These are phyloP conservation scores for Casuarius casuarius DNA, from an alignment of 2,113 vertebrate genomes.

Conservation along the genomic window DNA sequence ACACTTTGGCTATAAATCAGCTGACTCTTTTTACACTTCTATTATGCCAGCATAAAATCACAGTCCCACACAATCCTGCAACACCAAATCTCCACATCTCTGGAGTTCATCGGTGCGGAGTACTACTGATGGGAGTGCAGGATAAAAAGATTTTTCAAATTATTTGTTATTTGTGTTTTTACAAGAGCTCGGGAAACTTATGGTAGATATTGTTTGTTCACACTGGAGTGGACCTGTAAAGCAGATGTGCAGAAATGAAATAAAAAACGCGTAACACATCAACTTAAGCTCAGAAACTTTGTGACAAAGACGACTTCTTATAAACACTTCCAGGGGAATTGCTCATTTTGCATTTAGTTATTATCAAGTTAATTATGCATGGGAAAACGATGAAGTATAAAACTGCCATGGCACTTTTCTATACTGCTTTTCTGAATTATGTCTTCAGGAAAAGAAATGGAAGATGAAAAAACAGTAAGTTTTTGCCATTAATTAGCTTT, in stretches of 20 bases:
- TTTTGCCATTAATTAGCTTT: conserved; percentile 22
- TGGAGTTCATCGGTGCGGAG: background rate
- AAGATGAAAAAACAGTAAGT: background rate
- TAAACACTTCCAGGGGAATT: background rate
- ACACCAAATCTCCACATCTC: background rate
- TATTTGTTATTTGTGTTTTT: background rate
- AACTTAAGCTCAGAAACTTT: conserved; percentile 1
- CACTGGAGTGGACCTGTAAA: background rate
- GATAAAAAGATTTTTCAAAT: background rate
- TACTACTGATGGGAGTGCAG: background rate
- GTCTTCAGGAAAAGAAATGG: conserved; percentile 1
- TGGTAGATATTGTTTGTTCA: background rate
- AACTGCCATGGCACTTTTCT: background rate
- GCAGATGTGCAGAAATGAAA: background rate
- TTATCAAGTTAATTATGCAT: background rate
- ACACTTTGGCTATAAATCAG: background rate
- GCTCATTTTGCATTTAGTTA: background rate
- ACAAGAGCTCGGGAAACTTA: background rate
- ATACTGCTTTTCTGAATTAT: background rate
- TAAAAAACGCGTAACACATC: background rate
- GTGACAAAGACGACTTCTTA: background rate
- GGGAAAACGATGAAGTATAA: background rate
- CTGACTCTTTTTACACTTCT: background rate
- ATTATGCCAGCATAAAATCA: background rate
- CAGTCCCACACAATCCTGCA: background rate